A percentile compares a stretch with the other conserved stretches of the same genome.
Conservation (phyloP, 2,797 vertebrate species). For the Syncerus caffer region DNA sequence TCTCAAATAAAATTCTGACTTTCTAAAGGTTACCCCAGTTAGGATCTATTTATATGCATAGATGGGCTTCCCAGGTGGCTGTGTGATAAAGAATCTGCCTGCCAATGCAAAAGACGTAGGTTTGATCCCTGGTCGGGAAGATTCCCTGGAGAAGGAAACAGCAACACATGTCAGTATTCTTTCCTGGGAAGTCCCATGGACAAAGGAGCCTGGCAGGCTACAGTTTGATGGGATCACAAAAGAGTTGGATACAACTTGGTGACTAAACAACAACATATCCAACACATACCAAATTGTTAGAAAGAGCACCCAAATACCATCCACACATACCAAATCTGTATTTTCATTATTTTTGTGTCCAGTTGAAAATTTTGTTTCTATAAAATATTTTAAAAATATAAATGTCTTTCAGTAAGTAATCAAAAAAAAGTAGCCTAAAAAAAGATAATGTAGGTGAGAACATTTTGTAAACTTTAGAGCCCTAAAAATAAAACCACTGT, state of each 20-base stretch:
- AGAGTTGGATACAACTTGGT: background rate
- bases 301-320: background rate
- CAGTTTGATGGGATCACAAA: background rate
- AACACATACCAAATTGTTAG: background rate
- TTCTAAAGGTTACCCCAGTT: background rate
- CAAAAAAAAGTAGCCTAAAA: background rate
- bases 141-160: background rate
- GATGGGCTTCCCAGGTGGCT: background rate
- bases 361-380: background rate
- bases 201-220: background rate
- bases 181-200: background rate
- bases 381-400: background rate
- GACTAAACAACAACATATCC: background rate
- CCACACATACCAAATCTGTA: background rate
- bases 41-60: background rate
- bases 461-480: background rate
- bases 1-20: background rate
- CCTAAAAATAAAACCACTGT: background rate
- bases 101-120: background rate
- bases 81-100: background rate
- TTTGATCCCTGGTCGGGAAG: background rate
- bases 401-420: background rate
- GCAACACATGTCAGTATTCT: background rate
- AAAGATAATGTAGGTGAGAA: background rate
- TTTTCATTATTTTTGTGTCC: background rate